Conservation (phyloP, 1,140 invertebrate species). For the Tribolium madens region DNA sequence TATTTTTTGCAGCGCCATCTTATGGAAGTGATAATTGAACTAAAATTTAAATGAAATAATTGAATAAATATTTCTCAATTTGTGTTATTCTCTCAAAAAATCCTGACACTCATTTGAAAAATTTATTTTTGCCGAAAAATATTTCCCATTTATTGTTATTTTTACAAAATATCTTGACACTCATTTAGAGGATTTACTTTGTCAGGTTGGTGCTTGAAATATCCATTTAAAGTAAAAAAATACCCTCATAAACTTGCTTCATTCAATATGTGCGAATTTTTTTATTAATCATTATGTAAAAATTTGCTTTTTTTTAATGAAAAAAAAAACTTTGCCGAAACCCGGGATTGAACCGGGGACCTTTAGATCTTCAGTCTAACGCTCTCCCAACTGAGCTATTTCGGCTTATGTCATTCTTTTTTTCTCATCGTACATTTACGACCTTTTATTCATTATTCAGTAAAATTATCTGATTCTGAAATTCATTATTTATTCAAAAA, state of each 20-base stretch:
- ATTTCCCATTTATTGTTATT: too few species aligned
- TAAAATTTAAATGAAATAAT: neutral
- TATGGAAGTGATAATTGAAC: constrained; percentile 1
- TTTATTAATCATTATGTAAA: neutral
- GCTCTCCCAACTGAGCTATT: constrained; percentile 85
- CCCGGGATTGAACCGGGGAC: constrained; percentile 82
- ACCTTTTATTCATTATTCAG: neutral
- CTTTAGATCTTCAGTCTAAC: constrained; percentile 87
- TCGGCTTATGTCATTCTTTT: constrained; percentile 66
- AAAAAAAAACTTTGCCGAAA: constrained; percentile 72
- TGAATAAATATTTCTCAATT: too few species aligned
- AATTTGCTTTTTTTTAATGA: constrained; percentile 10
- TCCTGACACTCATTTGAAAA: too few species aligned
- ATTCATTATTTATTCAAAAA: too few species aligned
- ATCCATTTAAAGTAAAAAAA: too few species aligned
- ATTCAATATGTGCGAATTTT: too few species aligned
- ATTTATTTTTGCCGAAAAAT: too few species aligned
- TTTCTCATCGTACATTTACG: neutral
- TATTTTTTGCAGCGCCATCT: neutral
- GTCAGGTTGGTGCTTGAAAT: too few species aligned
- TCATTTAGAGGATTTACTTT: too few species aligned
- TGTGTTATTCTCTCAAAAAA: too few species aligned
- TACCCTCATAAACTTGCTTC: too few species aligned
- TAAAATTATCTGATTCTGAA: neutral
- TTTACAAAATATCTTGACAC: too few species aligned